A percentile compares a stretch with the other conserved stretches of the same genome.
These are phyloP conservation scores for Drosophila rubida DNA, from an alignment of 2,888 invertebrate species.

Conservation along the genomic window DNA sequence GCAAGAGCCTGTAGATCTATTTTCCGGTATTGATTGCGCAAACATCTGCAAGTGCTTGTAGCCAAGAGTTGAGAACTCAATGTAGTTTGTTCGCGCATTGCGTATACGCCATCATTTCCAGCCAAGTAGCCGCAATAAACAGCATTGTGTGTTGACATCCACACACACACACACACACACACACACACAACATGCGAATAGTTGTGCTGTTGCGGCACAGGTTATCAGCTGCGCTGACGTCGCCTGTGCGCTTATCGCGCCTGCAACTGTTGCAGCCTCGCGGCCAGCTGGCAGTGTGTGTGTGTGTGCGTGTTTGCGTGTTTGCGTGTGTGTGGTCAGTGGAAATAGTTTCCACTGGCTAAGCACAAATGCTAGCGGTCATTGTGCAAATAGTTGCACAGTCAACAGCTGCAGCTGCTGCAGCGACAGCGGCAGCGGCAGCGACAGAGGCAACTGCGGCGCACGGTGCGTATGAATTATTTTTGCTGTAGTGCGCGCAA, in stretches of 20 bases:
- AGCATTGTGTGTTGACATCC: conserved; percentile 38
- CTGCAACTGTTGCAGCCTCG: conserved; percentile 34
- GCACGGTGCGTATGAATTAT: conserved; percentile 56
- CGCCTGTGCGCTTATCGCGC: conserved; percentile 38
- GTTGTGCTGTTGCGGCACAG: background rate
- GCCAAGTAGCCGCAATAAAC: conserved; percentile 49
- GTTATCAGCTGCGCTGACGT: conserved; percentile 36
- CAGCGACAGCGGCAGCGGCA: conserved; percentile 6
- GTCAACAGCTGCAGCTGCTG: conserved; percentile 15
- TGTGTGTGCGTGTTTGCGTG: background rate
- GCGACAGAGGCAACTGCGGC: background rate
- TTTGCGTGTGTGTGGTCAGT: background rate
- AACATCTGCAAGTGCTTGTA: no score
- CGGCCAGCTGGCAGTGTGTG: background rate
- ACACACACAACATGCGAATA: background rate
- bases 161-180: conserved; percentile 9
- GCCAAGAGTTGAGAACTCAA: no score
- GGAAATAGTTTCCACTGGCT: conserved; percentile 34
- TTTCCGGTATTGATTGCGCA: no score
- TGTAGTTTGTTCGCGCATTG: background rate
- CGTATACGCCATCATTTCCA: conserved; percentile 53
- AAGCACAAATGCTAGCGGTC: conserved; percentile 35
- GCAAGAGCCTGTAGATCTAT: no score
- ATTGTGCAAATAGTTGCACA: conserved; percentile 44
- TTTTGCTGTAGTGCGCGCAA: conserved; percentile 18